phyloP scores from a whole-genome alignment of 2,888 invertebrate genomes.

The Dimorphilus gyrociliatus region DNA sequence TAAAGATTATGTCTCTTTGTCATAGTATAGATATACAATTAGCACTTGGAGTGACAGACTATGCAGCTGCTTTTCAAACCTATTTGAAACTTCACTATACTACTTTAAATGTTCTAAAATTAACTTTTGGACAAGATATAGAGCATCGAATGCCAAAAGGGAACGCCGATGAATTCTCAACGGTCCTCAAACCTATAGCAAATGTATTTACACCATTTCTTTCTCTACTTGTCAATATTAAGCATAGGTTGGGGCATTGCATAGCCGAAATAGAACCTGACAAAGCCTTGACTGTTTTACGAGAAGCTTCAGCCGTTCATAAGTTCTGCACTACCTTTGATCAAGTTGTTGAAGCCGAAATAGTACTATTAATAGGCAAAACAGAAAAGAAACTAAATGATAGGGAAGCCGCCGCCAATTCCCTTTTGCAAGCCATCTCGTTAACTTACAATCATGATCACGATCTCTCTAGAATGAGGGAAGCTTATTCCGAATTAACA shows the following conservation, averaged over 20 bases:
- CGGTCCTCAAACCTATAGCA: slow-evolving; percentile 21
- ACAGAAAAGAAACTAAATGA: no score
- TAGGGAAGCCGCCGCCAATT: slow-evolving; percentile 19
- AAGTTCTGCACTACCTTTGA: no score
- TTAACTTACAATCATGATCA: slow-evolving; percentile 23
- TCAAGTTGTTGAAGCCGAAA: slow-evolving; percentile 30
- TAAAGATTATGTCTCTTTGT: not conserved
- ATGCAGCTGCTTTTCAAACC: no score
- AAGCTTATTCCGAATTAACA: slow-evolving; percentile 32
- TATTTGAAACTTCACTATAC: no score
- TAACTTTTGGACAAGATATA: slow-evolving; percentile 27
- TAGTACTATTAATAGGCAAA: slow-evolving; percentile 31
- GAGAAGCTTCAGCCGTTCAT: no score
- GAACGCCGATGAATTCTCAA: slow-evolving; percentile 14
- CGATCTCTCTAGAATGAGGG: slow-evolving; percentile 31
- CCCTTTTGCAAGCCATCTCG: slow-evolving; percentile 28
- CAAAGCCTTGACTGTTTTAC: no score
- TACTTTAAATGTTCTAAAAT: no score
- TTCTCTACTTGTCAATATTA: slow-evolving; percentile 23
- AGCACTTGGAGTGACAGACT: no score
- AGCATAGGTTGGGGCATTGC: slow-evolving; percentile 29
- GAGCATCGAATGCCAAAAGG: slow-evolving; percentile 21
- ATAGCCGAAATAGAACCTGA: no score
- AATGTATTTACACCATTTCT: slow-evolving; percentile 29
- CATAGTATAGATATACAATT: not conserved